Percentiles rank a stretch among this genome's conserved stretches.
phyloP scores from a whole-genome alignment of 1,140 invertebrate species.

The Melanaphis sacchari region DNA sequence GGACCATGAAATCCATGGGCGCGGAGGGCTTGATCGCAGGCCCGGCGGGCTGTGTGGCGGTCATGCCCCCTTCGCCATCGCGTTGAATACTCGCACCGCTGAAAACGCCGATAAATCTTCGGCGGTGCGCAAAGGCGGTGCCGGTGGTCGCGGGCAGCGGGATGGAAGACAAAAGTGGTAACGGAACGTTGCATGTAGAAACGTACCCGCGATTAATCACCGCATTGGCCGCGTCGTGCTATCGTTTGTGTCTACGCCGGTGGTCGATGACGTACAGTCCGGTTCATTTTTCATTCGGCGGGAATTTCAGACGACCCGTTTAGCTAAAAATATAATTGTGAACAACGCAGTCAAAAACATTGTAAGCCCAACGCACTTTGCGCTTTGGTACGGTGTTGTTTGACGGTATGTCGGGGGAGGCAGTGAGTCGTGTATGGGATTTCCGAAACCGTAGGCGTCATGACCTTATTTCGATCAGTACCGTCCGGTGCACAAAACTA shows the following conservation, averaged over 20 bases:
- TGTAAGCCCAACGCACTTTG: neutral
- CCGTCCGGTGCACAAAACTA: neutral
- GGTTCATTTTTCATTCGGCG: slow-evolving; percentile 44
- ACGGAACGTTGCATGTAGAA: slow-evolving; percentile 25
- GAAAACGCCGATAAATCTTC: slow-evolving; percentile 46
- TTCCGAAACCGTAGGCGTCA: slow-evolving; percentile 25
- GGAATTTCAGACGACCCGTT: slow-evolving; percentile 27
- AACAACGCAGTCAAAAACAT: slow-evolving; percentile 16
- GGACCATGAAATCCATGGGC: slow-evolving; percentile 45
- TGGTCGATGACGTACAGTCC: neutral
- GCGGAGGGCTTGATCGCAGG: neutral
- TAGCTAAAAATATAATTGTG: slow-evolving; percentile 40
- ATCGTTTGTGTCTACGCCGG: neutral
- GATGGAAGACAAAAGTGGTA: slow-evolving; percentile 36
- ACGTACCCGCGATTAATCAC: slow-evolving; percentile 48
- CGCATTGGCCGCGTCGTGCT: neutral
- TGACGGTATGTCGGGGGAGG: neutral
- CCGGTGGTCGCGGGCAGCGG: neutral
- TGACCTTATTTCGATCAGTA: neutral
- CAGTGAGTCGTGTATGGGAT: neutral
- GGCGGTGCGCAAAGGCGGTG: neutral
- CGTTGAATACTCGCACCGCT: neutral
- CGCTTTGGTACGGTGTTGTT: neutral
- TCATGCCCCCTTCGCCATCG: neutral
- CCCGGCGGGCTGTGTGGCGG: neutral